Base-by-base conservation (phyloP, 2,113 vertebrate genomes). In the Macrotus californicus region DNA sequence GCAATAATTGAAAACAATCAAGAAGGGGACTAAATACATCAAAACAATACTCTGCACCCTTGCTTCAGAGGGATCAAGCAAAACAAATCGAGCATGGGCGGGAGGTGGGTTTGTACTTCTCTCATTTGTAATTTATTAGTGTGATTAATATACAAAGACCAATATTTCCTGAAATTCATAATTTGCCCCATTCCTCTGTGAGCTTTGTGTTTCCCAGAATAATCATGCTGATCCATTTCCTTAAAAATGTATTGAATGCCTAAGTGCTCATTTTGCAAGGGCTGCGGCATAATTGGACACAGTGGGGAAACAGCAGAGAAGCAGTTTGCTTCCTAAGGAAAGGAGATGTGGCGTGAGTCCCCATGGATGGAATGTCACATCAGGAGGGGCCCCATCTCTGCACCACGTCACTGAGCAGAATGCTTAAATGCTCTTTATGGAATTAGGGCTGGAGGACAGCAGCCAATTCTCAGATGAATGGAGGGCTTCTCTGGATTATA, bases 401-500 rank as follows among this genome's bases (percentile, higher is more conserved):
- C 29, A 22, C 56, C 43, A 0, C 80, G 96, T 97, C 94, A 93
- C 64, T 29, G 69, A 93, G 39, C 0, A 0, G 91, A 91, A 94
- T 97, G 97, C 95, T 80, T 96, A 94, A 82, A 84, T 80, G 83
- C 97, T 97, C 92, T 97, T 97, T 97, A 91, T 97, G 91, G 97
- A 97, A 97, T 96, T 95, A 61, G 64, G 81, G 16, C 81, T 94
- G 75, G 82, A 92, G 61, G 82, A 93, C 22, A 52, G 97, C 85
- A 89, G 96, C 94, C 34, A 36, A 41, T 89, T 97, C 92, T 36
- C 80, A 66, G 94, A 96, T 96, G 94, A 93, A 80, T 15, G 41
- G 66, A 54, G 94, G 75, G 89, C 75, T 96, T 24, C 94, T 96
- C 83, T 93, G 89, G 77, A 73, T 92, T 93, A 43, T 72, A 46